Base-by-base conservation (phyloP, 1,140 invertebrate genomes). In the Thaumatotibia leucotreta region DNA sequence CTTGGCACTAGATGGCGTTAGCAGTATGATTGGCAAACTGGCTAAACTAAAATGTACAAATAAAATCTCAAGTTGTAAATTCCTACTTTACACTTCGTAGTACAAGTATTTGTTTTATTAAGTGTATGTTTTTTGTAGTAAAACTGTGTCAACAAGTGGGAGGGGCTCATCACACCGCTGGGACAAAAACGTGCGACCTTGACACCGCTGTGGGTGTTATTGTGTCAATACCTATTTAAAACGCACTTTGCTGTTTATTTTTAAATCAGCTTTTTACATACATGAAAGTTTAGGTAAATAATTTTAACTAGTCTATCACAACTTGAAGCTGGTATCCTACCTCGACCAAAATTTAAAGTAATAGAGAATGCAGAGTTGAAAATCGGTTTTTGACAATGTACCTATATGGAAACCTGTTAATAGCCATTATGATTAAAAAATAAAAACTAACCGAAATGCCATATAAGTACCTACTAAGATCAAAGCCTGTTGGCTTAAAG, bases 171-270 rank as follows among this genome's bases (percentile, higher is more conserved):
- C 39, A 20, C 39, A 58, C n/a, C 50, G 52, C 24, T 27, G 24
- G 24, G 52, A 58, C 24, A 27, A 27, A 58, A 58, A 58, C 52
- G 24, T 14, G 29, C 52, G 52, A 27, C 52, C 52, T 58, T 58
- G 52, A 58, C 52, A 58, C 52, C 23, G 14, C 52, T n/a, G 52
- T 58, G 52, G 52, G 52, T 58, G 27, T 58, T 58, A 58, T 58
- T 31, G 52, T 58, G 23, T 45, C 39, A 45, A 58, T 58, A 14
- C 24, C 52, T 58, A 58, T 58, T 58, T 58, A 27, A 58, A 58
- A 58, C 24, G 50, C 39, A 45, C 17, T 3, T 31, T 5, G 61
- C 31, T 11, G 61, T 33, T 63, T 35, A 63, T 63, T 63, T 63
- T 35, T 35, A 63, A 63, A 63, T 0, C 11, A n/a, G n/a, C n/a